phyloP scores from a whole-genome alignment of 2,888 invertebrate genomes.

The Athalia rosae region DNA sequence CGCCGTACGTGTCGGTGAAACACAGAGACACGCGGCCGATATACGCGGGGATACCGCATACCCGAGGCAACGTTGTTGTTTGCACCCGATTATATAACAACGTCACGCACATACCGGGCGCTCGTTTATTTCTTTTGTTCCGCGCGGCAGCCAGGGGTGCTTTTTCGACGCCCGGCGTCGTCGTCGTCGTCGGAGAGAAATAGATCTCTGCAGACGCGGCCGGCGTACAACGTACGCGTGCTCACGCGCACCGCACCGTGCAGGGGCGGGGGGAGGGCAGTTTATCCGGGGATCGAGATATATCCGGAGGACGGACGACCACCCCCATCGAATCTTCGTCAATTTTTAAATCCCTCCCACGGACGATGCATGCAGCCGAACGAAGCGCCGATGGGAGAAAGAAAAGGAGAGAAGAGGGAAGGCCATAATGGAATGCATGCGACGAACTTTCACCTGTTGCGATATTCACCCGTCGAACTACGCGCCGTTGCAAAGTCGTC shows the following conservation, averaged over 20 bases:
- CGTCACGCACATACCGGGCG: slow-evolving; percentile 69
- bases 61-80: slow-evolving; percentile 56
- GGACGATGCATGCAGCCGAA: not conserved
- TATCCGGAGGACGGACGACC: slow-evolving; percentile 29
- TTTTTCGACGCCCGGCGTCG: slow-evolving; percentile 38
- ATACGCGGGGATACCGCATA: slow-evolving; percentile 13
- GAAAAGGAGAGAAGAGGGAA: not conserved
- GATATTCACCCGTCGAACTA: not conserved
- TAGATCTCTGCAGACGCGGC: not conserved
- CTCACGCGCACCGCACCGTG: slow-evolving; percentile 3
- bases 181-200: slow-evolving; percentile 20
- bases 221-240: not conserved
- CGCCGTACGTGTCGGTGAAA: slow-evolving; percentile 9
- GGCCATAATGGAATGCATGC: not conserved
- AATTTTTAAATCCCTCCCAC: not conserved
- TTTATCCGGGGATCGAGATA: slow-evolving; percentile 36
- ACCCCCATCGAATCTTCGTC: slow-evolving; percentile 8
- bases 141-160: slow-evolving; percentile 68
- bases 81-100: slow-evolving; percentile 69
- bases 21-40: not conserved
- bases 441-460: slow-evolving; percentile 10
- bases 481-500: too few relatives aligned
- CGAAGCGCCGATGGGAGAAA: not conserved
- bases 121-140: slow-evolving; percentile 73
- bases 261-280: not conserved